These are phyloP conservation scores for Procambarus clarkii DNA, from an alignment of 1,140 invertebrate species.

Conservation along the genomic window DNA sequence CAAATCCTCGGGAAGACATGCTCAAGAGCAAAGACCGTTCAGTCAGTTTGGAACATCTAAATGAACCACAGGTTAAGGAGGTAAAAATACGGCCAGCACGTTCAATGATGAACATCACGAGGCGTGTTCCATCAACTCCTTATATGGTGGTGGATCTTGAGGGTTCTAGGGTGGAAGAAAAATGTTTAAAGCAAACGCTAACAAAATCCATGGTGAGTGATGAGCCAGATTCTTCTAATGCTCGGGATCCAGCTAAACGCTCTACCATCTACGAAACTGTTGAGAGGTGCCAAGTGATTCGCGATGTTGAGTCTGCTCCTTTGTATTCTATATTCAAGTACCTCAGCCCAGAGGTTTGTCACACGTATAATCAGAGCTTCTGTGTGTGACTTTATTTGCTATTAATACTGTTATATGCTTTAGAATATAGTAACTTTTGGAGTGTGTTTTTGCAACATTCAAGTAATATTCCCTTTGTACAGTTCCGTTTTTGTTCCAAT, in stretches of 20 bases:
- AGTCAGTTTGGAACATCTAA: conserved; percentile 68
- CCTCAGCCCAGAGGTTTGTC: conserved; percentile 68
- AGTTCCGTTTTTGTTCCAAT: background rate
- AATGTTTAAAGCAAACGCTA: conserved; percentile 34
- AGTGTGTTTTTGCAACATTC: background rate
- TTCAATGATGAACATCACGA: conserved; percentile 55
- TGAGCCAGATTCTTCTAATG: conserved; percentile 29
- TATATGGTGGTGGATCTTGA: conserved; percentile 68
- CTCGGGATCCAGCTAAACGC: conserved; percentile 54
- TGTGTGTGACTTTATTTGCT: conserved; percentile 52
- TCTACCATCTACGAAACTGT: conserved; percentile 71
- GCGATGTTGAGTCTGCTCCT: conserved; percentile 70
- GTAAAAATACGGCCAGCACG: conserved; percentile 45
- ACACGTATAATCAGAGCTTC: conserved; percentile 49
- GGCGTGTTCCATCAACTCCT: conserved; percentile 41
- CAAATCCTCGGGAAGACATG: conserved; percentile 19
- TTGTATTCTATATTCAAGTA: conserved; percentile 72
- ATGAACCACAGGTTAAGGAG: conserved; percentile 35
- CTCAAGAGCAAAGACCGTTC: conserved; percentile 59
- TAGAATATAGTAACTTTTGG: conserved; percentile 44
- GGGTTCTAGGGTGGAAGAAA: conserved; percentile 38
- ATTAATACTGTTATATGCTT: conserved; percentile 38
- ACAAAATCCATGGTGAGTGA: conserved; percentile 55
- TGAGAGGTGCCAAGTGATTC: conserved; percentile 64
- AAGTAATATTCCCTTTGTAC: background rate